Evolutionary conservation across 2,797 vertebrate species (phyloP).

Genomic region (Apogon talboti): DNA sequence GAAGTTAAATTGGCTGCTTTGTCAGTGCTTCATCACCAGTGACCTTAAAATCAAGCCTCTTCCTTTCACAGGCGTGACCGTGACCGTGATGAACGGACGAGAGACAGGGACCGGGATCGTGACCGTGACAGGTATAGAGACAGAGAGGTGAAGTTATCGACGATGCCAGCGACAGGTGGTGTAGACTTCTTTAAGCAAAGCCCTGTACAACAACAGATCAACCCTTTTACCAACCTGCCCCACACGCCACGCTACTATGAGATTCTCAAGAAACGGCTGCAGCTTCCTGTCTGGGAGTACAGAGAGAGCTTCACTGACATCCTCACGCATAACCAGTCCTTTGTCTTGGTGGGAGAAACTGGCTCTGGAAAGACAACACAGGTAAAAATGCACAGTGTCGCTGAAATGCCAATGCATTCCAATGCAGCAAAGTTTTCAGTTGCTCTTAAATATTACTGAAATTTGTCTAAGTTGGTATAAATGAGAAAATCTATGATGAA

Average conservation of each 20-base stretch:
- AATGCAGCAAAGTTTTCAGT: background rate
- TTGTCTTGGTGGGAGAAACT: constrained; percentile 95
- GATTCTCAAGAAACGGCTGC: constrained; percentile 94
- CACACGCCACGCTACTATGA: constrained; percentile 96
- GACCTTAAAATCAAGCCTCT: background rate
- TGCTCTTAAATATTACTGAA: background rate
- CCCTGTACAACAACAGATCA: constrained; percentile 90
- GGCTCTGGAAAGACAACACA: constrained; percentile 98
- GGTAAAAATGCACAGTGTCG: constrained; percentile 75
- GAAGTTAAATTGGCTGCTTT: background rate
- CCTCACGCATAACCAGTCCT: constrained; percentile 91
- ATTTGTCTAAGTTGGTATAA: constrained; percentile 11
- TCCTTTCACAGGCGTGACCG: constrained; percentile 80
- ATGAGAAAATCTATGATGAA: constrained; percentile 10
- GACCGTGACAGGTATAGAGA: constrained; percentile 89
- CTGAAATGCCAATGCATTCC: constrained; percentile 1
- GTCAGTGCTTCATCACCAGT: background rate
- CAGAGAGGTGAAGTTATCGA: constrained; percentile 86
- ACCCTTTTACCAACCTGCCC: constrained; percentile 94
- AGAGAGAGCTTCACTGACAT: constrained; percentile 93
- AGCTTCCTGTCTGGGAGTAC: constrained; percentile 96
- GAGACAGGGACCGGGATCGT: constrained; percentile 80
- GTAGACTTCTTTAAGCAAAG: constrained; percentile 83
- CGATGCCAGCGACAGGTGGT: constrained; percentile 54
- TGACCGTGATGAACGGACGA: constrained; percentile 89